Base-by-base conservation (phyloP, 2,888 invertebrate species). In the Drosophila colorata region DNA sequence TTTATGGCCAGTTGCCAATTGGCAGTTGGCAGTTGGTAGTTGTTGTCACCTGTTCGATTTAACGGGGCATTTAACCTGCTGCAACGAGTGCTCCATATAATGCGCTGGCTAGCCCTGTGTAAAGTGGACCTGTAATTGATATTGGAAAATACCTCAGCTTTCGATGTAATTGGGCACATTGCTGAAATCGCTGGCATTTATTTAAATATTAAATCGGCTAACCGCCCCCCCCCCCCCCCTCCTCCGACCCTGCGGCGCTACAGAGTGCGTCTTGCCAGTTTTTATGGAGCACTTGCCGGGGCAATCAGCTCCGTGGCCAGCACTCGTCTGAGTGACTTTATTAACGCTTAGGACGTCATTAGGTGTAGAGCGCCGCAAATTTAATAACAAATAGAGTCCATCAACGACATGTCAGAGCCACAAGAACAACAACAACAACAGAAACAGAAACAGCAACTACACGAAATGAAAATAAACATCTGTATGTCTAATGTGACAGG, bases 311-410 rank as follows among this genome's bases (percentile, higher is more conserved):
- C 16, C 40, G 28, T 8, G 20, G 28, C 6, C 23, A 23, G 14
- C 23, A 52, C 18, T 37, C 37, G 38, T 41, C 52, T 56, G 33
- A 23, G 51, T 37, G 40, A 38, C 46, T 61, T 65, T 63, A 72
- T 72, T 53, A 72, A 63, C 69, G 47, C 64, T 65, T 38, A 46
- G 44, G 55, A 58, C 72, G 75, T 71, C 80, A 72, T 82, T 75
- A 47, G 75, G 25, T 25, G 14, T 51, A 51, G 31, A 65, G 44
- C 41, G 59, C 56, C 40, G 18, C 44, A 53, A 69, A 71, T 71
- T 58, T 81, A 85, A 81, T 85, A 85, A 81, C 69, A 74, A 78
- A 78, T 59, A 58, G 65, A 70, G 78, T 53, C 70, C 70, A 78
- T 80, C 80, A 81, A 55, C 41, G 14, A 53, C 23, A 67, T 61